Conservation (phyloP, 2,888 invertebrate species). For the Eueremaeus valkanovi region DNA sequence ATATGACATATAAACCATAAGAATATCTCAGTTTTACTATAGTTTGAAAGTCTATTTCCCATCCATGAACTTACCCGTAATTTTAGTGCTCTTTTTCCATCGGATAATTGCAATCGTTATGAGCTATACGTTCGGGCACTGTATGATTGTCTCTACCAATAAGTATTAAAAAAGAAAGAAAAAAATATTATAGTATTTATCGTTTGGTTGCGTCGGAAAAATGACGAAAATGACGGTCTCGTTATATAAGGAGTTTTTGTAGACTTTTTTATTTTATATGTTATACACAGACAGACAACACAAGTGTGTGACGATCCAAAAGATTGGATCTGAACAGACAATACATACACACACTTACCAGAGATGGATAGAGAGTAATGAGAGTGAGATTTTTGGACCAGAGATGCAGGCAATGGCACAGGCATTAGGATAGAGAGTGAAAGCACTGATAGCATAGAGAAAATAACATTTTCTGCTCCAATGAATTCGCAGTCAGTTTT, state of each 20-base stretch:
- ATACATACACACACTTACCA: neutral
- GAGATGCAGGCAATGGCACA: neutral
- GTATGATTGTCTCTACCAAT: constrained; percentile 8
- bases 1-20: constrained; percentile 30
- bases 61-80: neutral
- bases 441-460: constrained; percentile 20
- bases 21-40: neutral
- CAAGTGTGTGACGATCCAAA: constrained; percentile 6
- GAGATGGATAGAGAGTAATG: neutral
- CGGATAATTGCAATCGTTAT: constrained; percentile 33
- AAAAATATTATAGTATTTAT: constrained; percentile 26
- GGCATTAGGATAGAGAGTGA: neutral
- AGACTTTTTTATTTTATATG: neutral
- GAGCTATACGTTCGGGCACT: neutral
- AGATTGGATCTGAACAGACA: constrained; percentile 1
- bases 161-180: constrained; percentile 33
- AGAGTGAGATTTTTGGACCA: neutral
- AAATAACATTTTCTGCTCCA: constrained; percentile 32
- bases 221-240: constrained; percentile 10
- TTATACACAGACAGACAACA: constrained; percentile 2
- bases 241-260: neutral
- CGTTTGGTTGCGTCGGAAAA: neutral
- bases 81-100: constrained; percentile 18
- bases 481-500: constrained; percentile 25
- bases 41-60: neutral